Base-by-base conservation (phyloP, 2,797 vertebrate species). In the Orestias chungarensis region DNA sequence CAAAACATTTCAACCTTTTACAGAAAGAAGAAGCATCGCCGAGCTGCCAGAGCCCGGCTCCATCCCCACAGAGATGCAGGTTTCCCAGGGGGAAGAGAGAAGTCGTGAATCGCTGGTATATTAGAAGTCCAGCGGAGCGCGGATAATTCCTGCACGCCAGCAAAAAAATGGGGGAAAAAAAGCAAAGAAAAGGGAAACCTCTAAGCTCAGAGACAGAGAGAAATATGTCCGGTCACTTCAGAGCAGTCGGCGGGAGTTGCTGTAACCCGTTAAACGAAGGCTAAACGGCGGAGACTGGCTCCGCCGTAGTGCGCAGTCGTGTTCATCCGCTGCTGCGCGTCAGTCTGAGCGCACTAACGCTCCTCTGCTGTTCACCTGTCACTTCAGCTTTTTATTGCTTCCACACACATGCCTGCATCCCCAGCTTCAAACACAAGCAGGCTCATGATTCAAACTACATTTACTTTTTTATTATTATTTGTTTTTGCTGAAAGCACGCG, bases 171-270 rank as follows among this genome's bases (percentile, higher is more conserved):
- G n/a, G n/a, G n/a, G n/a, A n/a, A n/a, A n/a, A n/a, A n/a, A n/a
- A n/a, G n/a, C n/a, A n/a, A n/a, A n/a, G n/a, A n/a, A n/a, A n/a
- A n/a, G n/a, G 25, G 59, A 75, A 64, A 74, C 43, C n/a, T 70
- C 15, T 64, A 54, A 78, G 65, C 73, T 20, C 33, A n/a, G 23
- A 40, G 57, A 52, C 40, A 55, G 44, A 65, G 31, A 64, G 54
- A 73, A 85, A 82, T 82, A 80, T 80, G 50, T 67, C 4, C 11
- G 70, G 75, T 80, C 82, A 87, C 81, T 85, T 84, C 40, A 69
- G 77, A 65, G 75, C 59, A 43, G 81, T 70, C 38, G 62, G 42
- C 5, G 49, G 49, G 82, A 87, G 83, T 87, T 87, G 68, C 52
- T 35, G 61, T 64, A 12, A 59, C 43, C 66, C 59, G 33, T 12